Evolutionary conservation across 1,140 invertebrate genomes (phyloP).

Genomic region (Drosophila santomea): DNA sequence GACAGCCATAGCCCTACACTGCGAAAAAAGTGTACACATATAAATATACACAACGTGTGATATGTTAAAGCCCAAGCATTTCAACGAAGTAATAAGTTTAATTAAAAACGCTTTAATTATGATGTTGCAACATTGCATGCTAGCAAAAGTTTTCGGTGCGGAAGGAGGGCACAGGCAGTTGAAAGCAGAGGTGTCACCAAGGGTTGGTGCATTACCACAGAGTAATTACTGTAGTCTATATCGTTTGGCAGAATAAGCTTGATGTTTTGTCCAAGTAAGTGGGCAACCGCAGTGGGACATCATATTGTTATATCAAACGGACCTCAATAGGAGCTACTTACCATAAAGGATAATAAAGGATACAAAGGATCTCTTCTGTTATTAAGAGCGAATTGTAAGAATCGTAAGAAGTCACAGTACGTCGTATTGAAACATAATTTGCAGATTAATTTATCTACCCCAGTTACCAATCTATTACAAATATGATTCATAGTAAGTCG

Average conservation of each 20-base stretch:
- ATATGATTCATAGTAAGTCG: too few species aligned
- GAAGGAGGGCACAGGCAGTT: slow-evolving; percentile 9
- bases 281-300: slow-evolving; percentile 3
- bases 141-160: slow-evolving; percentile 43
- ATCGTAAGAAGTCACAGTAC: too few species aligned
- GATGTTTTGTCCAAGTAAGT: slow-evolving; percentile 38
- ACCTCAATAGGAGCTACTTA: not conserved
- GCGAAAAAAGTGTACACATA: not conserved
- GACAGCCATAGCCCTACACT: slow-evolving; percentile 30
- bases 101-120: too few species aligned
- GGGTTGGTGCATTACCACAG: slow-evolving; percentile 14
- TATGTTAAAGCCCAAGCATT: not conserved
- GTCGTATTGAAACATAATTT: not conserved
- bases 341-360: too few species aligned
- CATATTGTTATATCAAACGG: too few species aligned
- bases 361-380: too few species aligned
- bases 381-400: too few species aligned
- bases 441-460: not conserved
- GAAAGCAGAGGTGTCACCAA: not conserved
- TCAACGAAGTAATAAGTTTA: not conserved
- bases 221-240: slow-evolving; percentile 42
- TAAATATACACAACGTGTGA: too few species aligned
- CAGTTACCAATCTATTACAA: not conserved
- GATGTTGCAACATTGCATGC: slow-evolving; percentile 37
- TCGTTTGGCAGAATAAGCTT: slow-evolving; percentile 30